Conservation (phyloP, 2,797 vertebrate genomes). For the Protonibea diacanthus region DNA sequence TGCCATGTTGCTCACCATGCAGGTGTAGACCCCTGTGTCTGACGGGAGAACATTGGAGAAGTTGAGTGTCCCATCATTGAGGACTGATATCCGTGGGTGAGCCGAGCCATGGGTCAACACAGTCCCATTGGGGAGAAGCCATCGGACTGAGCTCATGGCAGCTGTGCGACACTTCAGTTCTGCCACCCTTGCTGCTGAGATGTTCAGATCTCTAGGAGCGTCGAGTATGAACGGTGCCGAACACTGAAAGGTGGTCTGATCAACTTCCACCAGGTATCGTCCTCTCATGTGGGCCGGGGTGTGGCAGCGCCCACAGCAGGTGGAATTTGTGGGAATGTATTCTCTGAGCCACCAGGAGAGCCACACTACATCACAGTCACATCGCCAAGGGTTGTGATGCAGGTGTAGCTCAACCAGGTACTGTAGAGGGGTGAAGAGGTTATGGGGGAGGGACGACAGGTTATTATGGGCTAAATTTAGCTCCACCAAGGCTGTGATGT, state of each 20-base stretch:
- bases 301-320: constrained; percentile 97
- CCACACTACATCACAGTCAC: constrained; percentile 98
- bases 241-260: constrained; percentile 95
- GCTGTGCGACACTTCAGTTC: constrained; percentile 96
- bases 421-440: constrained; percentile 94
- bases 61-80: constrained; percentile 95
- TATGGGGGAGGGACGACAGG: constrained; percentile 95
- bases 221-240: constrained; percentile 97
- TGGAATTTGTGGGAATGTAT: constrained; percentile 97
- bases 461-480: constrained; percentile 99
- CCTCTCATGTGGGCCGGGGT: constrained; percentile 93
- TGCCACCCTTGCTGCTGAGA: constrained; percentile 94
- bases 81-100: constrained; percentile 93
- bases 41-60: constrained; percentile 93
- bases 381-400: constrained; percentile 98
- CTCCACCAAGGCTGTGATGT: constrained; percentile 95
- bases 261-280: constrained; percentile 95
- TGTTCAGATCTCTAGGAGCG: constrained; percentile 94
- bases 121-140: constrained; percentile 95
- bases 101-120: constrained; percentile 94
- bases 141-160: constrained; percentile 95
- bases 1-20: constrained; percentile 98
- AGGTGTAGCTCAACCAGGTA: constrained; percentile 97
- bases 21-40: constrained; percentile 96
- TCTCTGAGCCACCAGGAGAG: constrained; percentile 97